Base-by-base conservation (phyloP, 2,797 vertebrate species). In the Mormyrops boulengeri region DNA sequence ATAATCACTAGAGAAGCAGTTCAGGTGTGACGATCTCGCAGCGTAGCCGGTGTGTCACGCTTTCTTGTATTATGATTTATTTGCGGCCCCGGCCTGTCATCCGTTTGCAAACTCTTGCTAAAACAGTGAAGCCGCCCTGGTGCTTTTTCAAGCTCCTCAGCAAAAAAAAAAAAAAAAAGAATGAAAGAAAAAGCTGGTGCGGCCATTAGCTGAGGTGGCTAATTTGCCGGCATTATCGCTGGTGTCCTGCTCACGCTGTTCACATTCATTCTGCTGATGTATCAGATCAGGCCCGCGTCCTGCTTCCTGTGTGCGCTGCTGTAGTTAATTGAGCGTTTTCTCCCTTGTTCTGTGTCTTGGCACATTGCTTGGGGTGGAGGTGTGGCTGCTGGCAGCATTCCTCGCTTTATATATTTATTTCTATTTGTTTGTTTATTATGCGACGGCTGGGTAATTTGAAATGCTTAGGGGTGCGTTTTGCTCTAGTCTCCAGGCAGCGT, bases 71-170 rank as follows among this genome's bases (percentile, higher is more conserved):
- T 8, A 80, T 80, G 34, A 80, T 80, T 80, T 80, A 80, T 80
- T 44, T 19, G 14, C 73, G 44, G 17, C 38, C 6, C 38, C 6
- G 38, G 38, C 38, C 7, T 41, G 73, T 80, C 73, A 80, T 80
- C 73, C n/a, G 73, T 80, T 80, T 80, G 73, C 38, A 80, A 38
- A 44, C 73, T 77, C 69, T 80, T 80, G 73, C 73, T 80, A 7
- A 80, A 80, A 80, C 14, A 7, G 34, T 80, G 62, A 69, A 80
- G 34, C 19, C 1, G 2, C 11, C 38, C 34, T 80, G 34, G 38
- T 19, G 38, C 14, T 41, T 77, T 77, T 77, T 69, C 38, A 41
- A 77, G 14, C 73, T 77, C 73, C 73, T 77, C 73, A 77, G 73
- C 73, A 77, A 41, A 77, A 77, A 41, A 38, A 73, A 12, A 5